Evolutionary conservation across 2,888 invertebrate genomes (phyloP).

Genomic region (Ophioninae sp.): DNA sequence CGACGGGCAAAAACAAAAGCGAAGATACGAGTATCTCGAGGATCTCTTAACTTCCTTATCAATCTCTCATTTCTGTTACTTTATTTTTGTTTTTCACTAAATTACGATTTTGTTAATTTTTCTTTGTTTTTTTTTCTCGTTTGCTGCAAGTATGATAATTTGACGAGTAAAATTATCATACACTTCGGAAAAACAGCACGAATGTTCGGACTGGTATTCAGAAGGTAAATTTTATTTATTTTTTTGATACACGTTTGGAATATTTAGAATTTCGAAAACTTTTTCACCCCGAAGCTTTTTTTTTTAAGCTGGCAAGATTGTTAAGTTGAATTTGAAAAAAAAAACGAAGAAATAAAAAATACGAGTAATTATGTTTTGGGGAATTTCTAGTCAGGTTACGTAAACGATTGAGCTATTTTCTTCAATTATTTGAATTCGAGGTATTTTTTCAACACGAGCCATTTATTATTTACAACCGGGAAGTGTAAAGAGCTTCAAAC

Average conservation of each 20-base stretch:
- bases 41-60: constrained; percentile 4
- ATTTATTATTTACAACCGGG: too few species aligned
- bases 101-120: not conserved
- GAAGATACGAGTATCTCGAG: constrained; percentile 12
- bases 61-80: not conserved
- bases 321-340: too few species aligned
- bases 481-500: too few species aligned
- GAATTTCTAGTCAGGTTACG: too few species aligned
- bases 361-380: too few species aligned
- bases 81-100: constrained; percentile 4
- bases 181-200: not conserved
- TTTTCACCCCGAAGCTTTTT: not conserved
- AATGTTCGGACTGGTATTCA: too few species aligned
- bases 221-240: not conserved
- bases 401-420: too few species aligned
- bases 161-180: not conserved
- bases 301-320: too few species aligned
- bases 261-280: too few species aligned
- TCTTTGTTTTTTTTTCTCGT: not conserved
- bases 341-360: too few species aligned
- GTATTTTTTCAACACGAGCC: too few species aligned
- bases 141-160: not conserved
- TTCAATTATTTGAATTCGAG: too few species aligned
- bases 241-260: not conserved
- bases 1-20: constrained; percentile 63